Conservation (phyloP, 92 coral and sea anemone genomes). For the Pocillopora meandrina region DNA sequence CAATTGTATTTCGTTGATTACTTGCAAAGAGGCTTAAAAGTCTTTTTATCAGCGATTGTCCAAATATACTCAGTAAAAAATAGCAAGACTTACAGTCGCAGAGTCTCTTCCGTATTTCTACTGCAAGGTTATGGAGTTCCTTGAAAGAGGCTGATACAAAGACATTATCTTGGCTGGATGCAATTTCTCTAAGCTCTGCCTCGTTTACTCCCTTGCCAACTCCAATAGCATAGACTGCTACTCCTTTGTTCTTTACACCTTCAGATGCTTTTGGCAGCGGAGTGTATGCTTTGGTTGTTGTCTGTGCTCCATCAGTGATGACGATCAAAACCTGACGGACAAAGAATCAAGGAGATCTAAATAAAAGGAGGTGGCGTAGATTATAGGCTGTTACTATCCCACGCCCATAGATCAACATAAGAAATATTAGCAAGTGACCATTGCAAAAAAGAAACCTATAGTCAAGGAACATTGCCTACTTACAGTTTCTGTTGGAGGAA, state of each 20-base stretch:
- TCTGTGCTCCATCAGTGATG: conserved; percentile 59
- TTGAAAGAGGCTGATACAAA: conserved; percentile 26
- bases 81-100: conserved; percentile 5
- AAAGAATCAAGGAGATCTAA: background rate
- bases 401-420: too few species aligned
- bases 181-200: conserved; percentile 52
- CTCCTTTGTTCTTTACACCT: conserved; percentile 40
- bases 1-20: too few species aligned
- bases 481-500: background rate
- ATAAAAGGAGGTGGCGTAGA: too few species aligned
- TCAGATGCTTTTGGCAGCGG: conserved; percentile 36
- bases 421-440: too few species aligned
- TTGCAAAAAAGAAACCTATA: background rate
- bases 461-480: background rate
- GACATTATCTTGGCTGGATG: conserved; percentile 50
- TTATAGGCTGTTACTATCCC: too few species aligned
- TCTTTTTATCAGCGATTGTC: too few species aligned
- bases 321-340: conserved; percentile 42
- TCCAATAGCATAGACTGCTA: conserved; percentile 59
- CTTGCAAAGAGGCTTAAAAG: too few species aligned
- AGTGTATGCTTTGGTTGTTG: conserved; percentile 42
- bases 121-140: conserved; percentile 17
- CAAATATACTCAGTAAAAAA: background rate
- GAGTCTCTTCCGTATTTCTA: background rate
- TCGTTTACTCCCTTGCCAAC: conserved; percentile 34